These are phyloP conservation scores for Asbolus verrucosus DNA, from an alignment of 1,140 invertebrate genomes.

Conservation along the genomic window DNA sequence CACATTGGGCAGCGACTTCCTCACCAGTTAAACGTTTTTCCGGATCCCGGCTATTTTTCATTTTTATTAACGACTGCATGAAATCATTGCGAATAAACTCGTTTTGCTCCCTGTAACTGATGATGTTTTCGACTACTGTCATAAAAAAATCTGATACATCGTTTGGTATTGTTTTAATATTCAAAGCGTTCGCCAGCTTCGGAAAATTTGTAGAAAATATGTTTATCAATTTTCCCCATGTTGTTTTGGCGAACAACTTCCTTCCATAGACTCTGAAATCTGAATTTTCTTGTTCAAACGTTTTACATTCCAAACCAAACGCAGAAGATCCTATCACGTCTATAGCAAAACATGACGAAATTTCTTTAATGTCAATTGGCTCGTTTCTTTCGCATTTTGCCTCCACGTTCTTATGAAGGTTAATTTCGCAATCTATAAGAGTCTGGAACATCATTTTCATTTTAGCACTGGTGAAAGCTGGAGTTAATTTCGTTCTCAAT, in stretches of 20 bases:
- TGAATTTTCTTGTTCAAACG: slow-evolving; percentile 61
- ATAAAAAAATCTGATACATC: slow-evolving; percentile 66
- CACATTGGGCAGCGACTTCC: slow-evolving; percentile 26
- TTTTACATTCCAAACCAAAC: slow-evolving; percentile 67
- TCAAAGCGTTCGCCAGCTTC: neutral
- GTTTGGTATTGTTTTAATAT: neutral
- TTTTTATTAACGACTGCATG: slow-evolving; percentile 65
- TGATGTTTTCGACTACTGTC: slow-evolving; percentile 62
- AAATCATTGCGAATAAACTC: slow-evolving; percentile 66
- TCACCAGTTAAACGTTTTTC: slow-evolving; percentile 5
- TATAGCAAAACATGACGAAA: slow-evolving; percentile 65
- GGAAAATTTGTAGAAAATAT: slow-evolving; percentile 20
- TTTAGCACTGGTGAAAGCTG: slow-evolving; percentile 45
- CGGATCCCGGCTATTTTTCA: neutral
- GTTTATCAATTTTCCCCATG: neutral
- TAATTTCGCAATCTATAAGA: slow-evolving; percentile 1
- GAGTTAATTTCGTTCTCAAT: slow-evolving; percentile 66
- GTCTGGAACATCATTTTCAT: slow-evolving; percentile 47
- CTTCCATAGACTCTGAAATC: slow-evolving; percentile 59
- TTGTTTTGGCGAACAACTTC: neutral
- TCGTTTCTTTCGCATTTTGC: neutral
- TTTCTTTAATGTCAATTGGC: slow-evolving; percentile 62
- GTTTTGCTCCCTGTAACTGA: slow-evolving; percentile 64
- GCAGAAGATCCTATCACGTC: slow-evolving; percentile 67
- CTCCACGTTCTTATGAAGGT: neutral